Conservation (phyloP, 2,113 vertebrate species). For the Xerus inauris region DNA sequence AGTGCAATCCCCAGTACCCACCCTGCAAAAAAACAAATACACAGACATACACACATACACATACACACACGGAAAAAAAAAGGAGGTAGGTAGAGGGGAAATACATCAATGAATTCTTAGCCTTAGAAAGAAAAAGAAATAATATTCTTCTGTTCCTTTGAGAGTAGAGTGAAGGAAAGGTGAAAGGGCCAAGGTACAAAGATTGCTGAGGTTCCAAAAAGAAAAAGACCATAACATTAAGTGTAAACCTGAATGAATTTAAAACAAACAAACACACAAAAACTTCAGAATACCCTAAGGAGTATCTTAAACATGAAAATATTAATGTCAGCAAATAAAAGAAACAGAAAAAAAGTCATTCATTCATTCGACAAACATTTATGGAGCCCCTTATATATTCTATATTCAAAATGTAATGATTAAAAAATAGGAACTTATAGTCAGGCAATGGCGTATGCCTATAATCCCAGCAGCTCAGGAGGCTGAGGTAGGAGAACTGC, state of each 20-base stretch:
- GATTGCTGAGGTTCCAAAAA: background rate
- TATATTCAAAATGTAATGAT: conserved; percentile 38
- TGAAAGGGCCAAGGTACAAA: background rate
- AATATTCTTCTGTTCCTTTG: background rate
- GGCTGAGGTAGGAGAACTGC: background rate
- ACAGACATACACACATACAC: no score
- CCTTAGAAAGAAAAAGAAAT: background rate
- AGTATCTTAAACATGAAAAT: conserved; percentile 39
- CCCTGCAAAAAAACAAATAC: no score
- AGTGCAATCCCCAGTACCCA: no score
- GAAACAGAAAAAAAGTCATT: background rate
- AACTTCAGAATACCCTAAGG: background rate
- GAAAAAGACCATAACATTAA: background rate
- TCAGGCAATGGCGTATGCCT: background rate
- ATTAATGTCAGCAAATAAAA: conserved; percentile 43
- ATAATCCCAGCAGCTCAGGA: background rate
- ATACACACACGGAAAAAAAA: no score
- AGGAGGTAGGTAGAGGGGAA: background rate
- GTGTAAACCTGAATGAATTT: background rate
- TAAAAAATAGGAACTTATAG: background rate
- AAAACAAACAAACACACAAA: background rate
- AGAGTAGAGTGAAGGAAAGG: background rate
- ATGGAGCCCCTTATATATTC: background rate
- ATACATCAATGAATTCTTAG: background rate
- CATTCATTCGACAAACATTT: background rate